Base-by-base conservation (phyloP, 53 echinoderm and acorn worm genomes). In the Arbacia lixula region DNA sequence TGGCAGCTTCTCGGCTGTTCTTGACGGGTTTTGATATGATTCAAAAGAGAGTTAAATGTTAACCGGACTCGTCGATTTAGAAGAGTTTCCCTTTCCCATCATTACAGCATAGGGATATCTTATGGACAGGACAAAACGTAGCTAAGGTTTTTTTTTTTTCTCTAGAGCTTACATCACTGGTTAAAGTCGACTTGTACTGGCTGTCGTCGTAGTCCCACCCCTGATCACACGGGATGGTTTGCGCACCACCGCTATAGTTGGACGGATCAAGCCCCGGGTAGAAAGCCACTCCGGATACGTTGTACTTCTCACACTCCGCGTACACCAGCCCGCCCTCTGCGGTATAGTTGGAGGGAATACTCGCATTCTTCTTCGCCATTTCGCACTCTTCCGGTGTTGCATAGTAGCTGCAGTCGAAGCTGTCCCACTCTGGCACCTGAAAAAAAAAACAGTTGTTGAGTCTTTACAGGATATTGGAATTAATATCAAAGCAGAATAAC, bases 191-290 rank as follows among this genome's bases (percentile, higher is more conserved):
- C 46, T 89, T 84, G 37, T 95, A 95, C 71, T 95, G 92, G 9
- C 87, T 84, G 3, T 76, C 55, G 72, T 95, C 92, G 31, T 87
- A 85, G 8, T 35, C 87, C 95, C 95, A 95, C 12, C 91, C 94
- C 60, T 72, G 50, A 10, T 84, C 77, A 77, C 95, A 95, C 12
- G 63, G 49, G 69, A 69, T 69, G 12, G 69, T 39, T n/a, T n/a
- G n/a, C 22, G 53, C 37, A 32, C 24, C 76, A 32, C 36, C 37
- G 56, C 25, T 76, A 56, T 76, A 76, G 33, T 76, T 56, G 35
- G 76, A 76, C 11, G 76, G 76, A 16, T 76, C 55, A 1, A 76
- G 32, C 19, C 76, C 56, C 2, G 76, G 76, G 33, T 36, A 76
- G 42, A 76, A 76, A 31, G 34, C 54, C 54, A 76, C 76, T 76